Evolutionary conservation across 2,888 invertebrate genomes (phyloP), one percentile per base, ranked within the genome.

Genomic region (Trissoscelio sp.): DNA sequence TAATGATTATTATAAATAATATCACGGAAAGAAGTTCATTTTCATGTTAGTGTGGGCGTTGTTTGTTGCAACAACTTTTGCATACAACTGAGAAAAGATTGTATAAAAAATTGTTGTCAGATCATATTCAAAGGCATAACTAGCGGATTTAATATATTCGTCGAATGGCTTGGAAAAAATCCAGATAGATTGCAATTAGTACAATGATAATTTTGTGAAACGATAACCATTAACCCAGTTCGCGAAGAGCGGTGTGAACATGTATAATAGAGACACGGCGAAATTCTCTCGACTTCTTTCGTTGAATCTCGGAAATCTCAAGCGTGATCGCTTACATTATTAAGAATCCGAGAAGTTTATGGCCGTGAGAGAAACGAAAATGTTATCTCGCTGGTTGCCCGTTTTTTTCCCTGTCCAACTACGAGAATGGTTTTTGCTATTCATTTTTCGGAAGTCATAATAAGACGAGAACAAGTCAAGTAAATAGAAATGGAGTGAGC

Each of bases 181-280:
- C 87, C 87, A 89, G 85, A 87, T 85, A 85, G 73, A 85, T 81
- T 79, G 87, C 87, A 90, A 89, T 90, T 89, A 89, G 88, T 78
- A 81, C 85, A 86, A 88, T 88, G 88, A 88, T 88, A 90, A 90
- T 90, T 89, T 86, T 88, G 86, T 84, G 86, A 86, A 88, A 88
- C 86, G 87, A 85, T 85, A 84, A 86, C 84, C 88, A 89, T 89
- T 89, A 89, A 88, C 89, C 89, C 81, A 88, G 85, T 88, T 88
- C 77, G 44, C 57, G 74, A 55, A 62, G 42, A 74, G n/a, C 67
- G 46, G 72, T 53, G 83, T 69, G 78, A 82, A 79, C 83, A 82
- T 82, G 81, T 70, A 72, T 84, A 77, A 84, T 70, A 79, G 72
- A 72, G 66, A 66, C 72, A 67, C 62, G 62, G 77, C 39, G 44